Percentiles rank a stretch among this genome's conserved stretches.
phyloP scores from a whole-genome alignment of 2,888 invertebrate species.

The Plemyria rubiginata region DNA sequence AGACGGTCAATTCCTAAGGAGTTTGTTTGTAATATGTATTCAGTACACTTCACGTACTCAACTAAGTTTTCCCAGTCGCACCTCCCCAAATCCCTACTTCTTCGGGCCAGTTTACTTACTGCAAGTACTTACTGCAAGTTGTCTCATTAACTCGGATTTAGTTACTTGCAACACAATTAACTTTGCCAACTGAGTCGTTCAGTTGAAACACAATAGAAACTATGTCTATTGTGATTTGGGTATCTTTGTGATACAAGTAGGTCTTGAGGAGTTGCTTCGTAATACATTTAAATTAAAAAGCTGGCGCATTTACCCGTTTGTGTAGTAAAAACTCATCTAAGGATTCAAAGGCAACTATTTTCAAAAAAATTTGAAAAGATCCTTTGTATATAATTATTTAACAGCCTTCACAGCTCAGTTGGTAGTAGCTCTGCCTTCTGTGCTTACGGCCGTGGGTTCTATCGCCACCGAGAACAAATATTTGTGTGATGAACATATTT shows the following conservation, averaged over 20 bases:
- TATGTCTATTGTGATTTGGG: slow-evolving; percentile 27
- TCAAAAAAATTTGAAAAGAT: no score
- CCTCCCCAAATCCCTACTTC: slow-evolving; percentile 20
- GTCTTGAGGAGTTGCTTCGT: slow-evolving; percentile 8
- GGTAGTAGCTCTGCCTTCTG: no score
- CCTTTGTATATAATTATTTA: no score
- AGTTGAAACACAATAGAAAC: slow-evolving; percentile 33
- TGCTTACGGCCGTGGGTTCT: no score
- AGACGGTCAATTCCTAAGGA: neutral
- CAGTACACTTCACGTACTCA: neutral
- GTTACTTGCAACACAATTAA: slow-evolving; percentile 59
- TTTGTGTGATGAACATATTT: no score
- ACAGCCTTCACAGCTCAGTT: no score
- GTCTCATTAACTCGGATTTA: slow-evolving; percentile 64
- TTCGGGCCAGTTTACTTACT: slow-evolving; percentile 36
- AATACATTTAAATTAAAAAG: neutral
- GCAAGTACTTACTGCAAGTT: slow-evolving; percentile 45
- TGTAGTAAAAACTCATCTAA: no score
- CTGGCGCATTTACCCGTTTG: no score
- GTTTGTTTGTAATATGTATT: neutral
- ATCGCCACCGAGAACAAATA: no score
- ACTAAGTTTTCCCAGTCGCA: slow-evolving; percentile 20
- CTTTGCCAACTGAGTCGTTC: slow-evolving; percentile 45
- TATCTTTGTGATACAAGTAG: slow-evolving; percentile 27
- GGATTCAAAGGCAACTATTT: no score